Percentiles rank a stretch among this genome's conserved stretches.
These are phyloP conservation scores for Bombus cullumanus DNA, from an alignment of 1,140 invertebrate species.

Conservation along the genomic window DNA sequence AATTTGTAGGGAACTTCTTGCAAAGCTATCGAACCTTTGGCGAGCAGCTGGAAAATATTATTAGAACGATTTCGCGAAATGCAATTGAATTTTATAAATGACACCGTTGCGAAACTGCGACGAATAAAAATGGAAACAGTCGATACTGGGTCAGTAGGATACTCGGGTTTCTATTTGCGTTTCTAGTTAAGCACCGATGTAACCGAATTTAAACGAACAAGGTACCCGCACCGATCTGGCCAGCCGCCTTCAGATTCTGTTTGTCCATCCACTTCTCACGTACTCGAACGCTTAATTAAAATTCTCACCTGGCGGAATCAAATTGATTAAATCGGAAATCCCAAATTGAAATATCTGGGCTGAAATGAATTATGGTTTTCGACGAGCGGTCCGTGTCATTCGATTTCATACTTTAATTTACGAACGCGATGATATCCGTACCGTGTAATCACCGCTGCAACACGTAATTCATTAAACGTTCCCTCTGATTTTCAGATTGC, in stretches of 20 bases:
- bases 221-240: background rate
- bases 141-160: background rate
- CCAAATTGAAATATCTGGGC: conserved; percentile 6
- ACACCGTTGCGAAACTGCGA: background rate
- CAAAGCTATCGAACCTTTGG: background rate
- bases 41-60: background rate
- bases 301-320: conserved; percentile 42
- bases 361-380: background rate
- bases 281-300: conserved; percentile 57
- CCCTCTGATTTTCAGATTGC: background rate
- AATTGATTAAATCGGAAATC: background rate
- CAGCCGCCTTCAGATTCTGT: conserved; percentile 25
- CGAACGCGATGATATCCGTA: background rate
- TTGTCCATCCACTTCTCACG: conserved; percentile 15
- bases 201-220: conserved; percentile 25
- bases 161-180: conserved; percentile 41
- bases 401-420: conserved; percentile 23
- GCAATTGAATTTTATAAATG: conserved; percentile 11
- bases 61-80: background rate
- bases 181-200: background rate
- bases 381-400: background rate
- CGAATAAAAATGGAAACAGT: background rate
- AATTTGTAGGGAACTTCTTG: background rate
- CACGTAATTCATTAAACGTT: conserved; percentile 17
- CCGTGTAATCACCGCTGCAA: background rate